These are phyloP conservation scores for Clinocottus analis DNA, from an alignment of 2,113 vertebrate species.

Conservation along the genomic window DNA sequence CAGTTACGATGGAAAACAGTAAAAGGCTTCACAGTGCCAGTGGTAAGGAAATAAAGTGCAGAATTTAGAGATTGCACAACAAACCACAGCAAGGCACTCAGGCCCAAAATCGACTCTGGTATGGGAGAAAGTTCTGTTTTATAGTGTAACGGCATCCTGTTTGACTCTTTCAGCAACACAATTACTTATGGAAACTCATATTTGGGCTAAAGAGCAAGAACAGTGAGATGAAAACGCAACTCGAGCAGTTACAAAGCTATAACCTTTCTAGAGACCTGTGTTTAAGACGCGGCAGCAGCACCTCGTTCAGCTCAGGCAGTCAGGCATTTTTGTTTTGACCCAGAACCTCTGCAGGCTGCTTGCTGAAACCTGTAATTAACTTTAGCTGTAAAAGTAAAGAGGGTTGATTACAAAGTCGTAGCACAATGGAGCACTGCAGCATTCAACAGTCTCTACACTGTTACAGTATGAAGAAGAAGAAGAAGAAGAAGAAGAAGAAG, in stretches of 20 bases:
- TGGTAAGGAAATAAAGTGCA: constrained; percentile 87
- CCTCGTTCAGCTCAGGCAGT: constrained; percentile 32
- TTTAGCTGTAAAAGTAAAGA: constrained; percentile 70
- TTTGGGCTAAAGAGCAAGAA: constrained; percentile 43
- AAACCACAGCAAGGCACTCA: constrained; percentile 90
- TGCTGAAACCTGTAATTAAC: constrained; percentile 75
- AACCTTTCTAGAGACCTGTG: constrained; percentile 14
- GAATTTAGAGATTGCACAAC: constrained; percentile 88
- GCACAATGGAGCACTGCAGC: constrained; percentile 37
- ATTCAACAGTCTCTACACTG: constrained; percentile 31
- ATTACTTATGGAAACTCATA: constrained; percentile 72
- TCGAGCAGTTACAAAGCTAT: constrained; percentile 38
- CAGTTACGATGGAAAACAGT: constrained; percentile 75
- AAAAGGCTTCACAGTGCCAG: constrained; percentile 68
- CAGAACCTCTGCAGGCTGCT: constrained; percentile 65
- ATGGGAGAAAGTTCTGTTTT: constrained; percentile 87
- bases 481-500: not conserved
- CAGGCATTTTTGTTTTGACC: constrained; percentile 67
- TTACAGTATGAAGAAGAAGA: not conserved
- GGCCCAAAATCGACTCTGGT: constrained; percentile 88
- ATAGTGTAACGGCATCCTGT: constrained; percentile 84
- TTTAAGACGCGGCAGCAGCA: constrained; percentile 12
- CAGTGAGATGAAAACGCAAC: constrained; percentile 42
- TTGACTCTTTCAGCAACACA: constrained; percentile 66
- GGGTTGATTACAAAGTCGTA: constrained; percentile 67